phyloP scores from a whole-genome alignment of 2,888 invertebrate species.

The Rotaria macrura region DNA sequence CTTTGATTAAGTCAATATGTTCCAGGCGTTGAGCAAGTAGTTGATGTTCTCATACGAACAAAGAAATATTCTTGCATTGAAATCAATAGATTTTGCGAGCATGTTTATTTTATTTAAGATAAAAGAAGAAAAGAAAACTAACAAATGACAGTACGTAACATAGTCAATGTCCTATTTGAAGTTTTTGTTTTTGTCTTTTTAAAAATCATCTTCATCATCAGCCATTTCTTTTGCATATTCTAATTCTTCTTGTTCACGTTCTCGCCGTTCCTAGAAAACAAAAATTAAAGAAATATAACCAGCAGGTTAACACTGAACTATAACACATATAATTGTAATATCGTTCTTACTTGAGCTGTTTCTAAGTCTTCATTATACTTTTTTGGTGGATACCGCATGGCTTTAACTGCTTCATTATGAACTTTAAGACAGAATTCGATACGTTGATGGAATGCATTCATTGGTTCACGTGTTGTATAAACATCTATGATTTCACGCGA shows the following conservation, averaged over 20 bases:
- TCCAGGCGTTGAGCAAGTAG: too few species aligned
- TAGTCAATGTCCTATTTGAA: background rate
- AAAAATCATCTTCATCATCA: slow-evolving; percentile 33
- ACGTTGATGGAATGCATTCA: slow-evolving; percentile 86
- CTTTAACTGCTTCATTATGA: slow-evolving; percentile 92
- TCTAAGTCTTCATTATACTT: slow-evolving; percentile 95
- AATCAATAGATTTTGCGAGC: background rate
- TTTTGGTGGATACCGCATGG: slow-evolving; percentile 97
- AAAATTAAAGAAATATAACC: slow-evolving; percentile 37
- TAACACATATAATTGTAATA: slow-evolving; percentile 36
- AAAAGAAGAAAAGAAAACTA: background rate
- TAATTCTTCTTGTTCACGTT: slow-evolving; percentile 34
- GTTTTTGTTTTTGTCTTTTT: background rate
- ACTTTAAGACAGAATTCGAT: slow-evolving; percentile 92
- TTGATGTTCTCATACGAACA: too few species aligned
- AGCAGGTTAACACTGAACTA: slow-evolving; percentile 28
- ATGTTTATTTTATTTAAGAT: background rate
- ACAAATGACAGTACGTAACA: background rate
- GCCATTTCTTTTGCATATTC: slow-evolving; percentile 34
- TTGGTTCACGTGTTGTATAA: slow-evolving; percentile 88
- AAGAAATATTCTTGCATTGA: too few species aligned
- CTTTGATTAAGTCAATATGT: too few species aligned
- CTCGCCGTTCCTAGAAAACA: slow-evolving; percentile 38
- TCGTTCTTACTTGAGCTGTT: slow-evolving; percentile 63
- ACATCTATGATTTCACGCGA: slow-evolving; percentile 92